A percentile compares a stretch with the other conserved stretches of the same genome.
phyloP scores from a whole-genome alignment of 1,140 invertebrate species.

The Teleopsis dalmanni region DNA sequence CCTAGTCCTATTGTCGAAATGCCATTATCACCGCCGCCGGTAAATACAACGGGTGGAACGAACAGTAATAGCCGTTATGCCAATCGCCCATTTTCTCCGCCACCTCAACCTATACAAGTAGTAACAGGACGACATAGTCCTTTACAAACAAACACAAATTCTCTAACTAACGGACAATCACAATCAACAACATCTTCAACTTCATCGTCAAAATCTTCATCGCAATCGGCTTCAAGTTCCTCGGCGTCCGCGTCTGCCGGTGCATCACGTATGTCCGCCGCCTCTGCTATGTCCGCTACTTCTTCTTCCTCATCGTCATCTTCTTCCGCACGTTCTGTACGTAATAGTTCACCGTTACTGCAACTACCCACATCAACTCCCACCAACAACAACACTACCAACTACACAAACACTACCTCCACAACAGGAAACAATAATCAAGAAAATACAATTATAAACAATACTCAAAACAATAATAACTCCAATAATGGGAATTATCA shows the following conservation, averaged over 20 bases:
- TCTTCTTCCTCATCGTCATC: slow-evolving; percentile 12
- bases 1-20: slow-evolving; percentile 42
- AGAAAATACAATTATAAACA: neutral
- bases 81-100: slow-evolving; percentile 30
- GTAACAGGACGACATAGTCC: slow-evolving; percentile 17
- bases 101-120: slow-evolving; percentile 37
- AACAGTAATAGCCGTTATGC: slow-evolving; percentile 20
- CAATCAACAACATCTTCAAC: slow-evolving; percentile 17
- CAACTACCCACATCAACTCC: slow-evolving; percentile 10
- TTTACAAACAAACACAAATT: too few species aligned
- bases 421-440: neutral
- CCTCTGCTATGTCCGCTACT: neutral
- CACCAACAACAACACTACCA: neutral
- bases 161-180: too few species aligned
- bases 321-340: slow-evolving; percentile 30
- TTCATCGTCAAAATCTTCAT: neutral
- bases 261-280: neutral
- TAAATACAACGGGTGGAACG: slow-evolving; percentile 4
- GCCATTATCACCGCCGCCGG: slow-evolving; percentile 43
- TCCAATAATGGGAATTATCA: neutral
- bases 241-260: neutral
- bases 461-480: slow-evolving; percentile 8
- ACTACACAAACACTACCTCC: neutral
- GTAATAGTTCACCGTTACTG: slow-evolving; percentile 31
- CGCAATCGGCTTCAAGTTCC: neutral